Conservation (phyloP, 2,797 vertebrate species). For the Psittacula echo region DNA sequence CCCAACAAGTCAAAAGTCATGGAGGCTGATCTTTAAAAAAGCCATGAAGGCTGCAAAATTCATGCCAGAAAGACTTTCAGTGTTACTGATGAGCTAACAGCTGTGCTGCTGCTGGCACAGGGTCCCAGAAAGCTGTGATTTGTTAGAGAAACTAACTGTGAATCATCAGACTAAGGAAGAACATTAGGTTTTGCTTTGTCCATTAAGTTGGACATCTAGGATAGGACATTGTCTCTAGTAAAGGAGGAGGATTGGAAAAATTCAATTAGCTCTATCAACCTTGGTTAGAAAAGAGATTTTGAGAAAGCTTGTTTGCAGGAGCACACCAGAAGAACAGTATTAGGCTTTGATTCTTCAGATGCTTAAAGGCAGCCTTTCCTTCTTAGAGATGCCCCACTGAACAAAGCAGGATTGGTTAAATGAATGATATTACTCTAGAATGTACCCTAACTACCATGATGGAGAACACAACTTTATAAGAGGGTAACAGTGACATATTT, state of each 20-base stretch:
- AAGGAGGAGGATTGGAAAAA: background rate
- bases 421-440: background rate
- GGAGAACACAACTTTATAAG: background rate
- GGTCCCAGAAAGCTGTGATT: background rate
- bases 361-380: background rate
- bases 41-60: background rate
- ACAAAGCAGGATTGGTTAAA: background rate
- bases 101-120: background rate
- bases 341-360: background rate
- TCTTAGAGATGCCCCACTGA: background rate
- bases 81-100: background rate
- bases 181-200: background rate
- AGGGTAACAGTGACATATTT: background rate
- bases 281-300: background rate
- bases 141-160: background rate
- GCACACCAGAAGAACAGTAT: background rate
- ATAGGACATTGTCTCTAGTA: background rate
- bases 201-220: background rate
- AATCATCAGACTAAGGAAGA: background rate
- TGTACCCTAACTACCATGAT: background rate
- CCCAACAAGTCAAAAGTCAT: slow-evolving; percentile 51
- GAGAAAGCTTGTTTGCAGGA: background rate
- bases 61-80: background rate
- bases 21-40: slow-evolving; percentile 23
- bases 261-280: background rate